Evolutionary conservation across 2,113 vertebrate genomes (phyloP), one percentile per base, ranked within the genome.

Genomic region (Sinocyclocheilus anophthalmus): DNA sequence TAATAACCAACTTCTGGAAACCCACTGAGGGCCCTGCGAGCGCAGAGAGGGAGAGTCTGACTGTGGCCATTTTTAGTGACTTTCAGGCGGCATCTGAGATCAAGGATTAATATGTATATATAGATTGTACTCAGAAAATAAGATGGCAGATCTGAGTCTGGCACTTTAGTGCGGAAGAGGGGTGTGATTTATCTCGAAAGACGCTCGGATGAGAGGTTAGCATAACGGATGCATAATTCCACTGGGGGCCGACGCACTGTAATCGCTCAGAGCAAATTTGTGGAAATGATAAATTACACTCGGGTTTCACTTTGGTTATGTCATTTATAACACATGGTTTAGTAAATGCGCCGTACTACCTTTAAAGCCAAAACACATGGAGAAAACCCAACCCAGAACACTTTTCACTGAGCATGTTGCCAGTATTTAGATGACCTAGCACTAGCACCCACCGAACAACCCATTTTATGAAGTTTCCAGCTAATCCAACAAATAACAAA

Each of bases 271-370:
- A 63, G 9, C 73, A 77, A 76, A 86, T 84, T 65, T 84, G 45
- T 84, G 50, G 61, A 86, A 77, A 84, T 87, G 18, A 72, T 48
- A n/a, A 88, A 87, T 88, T 84, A 76, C 33, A 12, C 26, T 84
- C 20, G 26, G 69, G 37, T 42, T 88, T 61, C 61, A 76, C 59
- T 86, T 88, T 88, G 78, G 10, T 37, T 37, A 33, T 85, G 78
- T 67, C 59, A 24, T 48, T 72, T 78, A 20, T 33, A 61, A 81
- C 55, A 81, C 42, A 86, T 33, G 76, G 67, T 70, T 79, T 75
- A 79, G 70, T 9, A 79, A 87, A 24, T 75, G 76, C 82, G 84
- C 55, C 69, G 53, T 22, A 80, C 4, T 63, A 83, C 18, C 16
- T 6, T 48, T 76, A 76, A 50, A n/a, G 45, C 75, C 12, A 24